Evolutionary conservation across 2,113 vertebrate genomes (phyloP).

Genomic region (Ammospiza nelsoni): DNA sequence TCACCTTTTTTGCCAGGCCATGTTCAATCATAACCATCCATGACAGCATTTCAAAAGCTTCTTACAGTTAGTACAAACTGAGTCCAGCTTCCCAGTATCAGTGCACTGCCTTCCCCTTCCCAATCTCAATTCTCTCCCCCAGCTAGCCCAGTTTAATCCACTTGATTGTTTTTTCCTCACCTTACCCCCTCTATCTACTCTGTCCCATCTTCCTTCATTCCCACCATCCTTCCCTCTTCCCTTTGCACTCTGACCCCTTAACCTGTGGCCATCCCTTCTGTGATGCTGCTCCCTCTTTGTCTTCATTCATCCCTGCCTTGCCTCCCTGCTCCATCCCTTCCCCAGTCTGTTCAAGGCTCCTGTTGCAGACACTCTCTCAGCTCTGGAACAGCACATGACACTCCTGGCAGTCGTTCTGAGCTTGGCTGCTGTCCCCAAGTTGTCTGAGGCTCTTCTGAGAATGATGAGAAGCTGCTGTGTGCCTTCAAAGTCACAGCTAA

Average conservation of each 20-base stretch:
- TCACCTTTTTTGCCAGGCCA: neutral
- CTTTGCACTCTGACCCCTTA: neutral
- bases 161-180: neutral
- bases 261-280: neutral
- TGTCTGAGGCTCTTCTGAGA: conserved; percentile 58
- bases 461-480: conserved; percentile 65
- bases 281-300: neutral
- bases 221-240: neutral
- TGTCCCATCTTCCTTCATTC: neutral
- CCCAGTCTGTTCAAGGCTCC: conserved; percentile 38
- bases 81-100: neutral
- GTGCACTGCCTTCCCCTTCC: neutral
- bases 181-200: accelerated
- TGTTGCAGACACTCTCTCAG: conserved; percentile 21
- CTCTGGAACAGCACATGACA: conserved; percentile 53
- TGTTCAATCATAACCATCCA: neutral
- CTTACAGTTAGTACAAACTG: neutral
- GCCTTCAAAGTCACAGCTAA: conserved; percentile 64
- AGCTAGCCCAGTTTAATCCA: neutral
- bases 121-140: neutral
- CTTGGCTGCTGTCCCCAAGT: conserved; percentile 64
- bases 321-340: neutral
- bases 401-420: conserved; percentile 51
- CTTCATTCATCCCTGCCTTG: neutral
- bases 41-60: neutral